Conservation (phyloP, 2,113 vertebrate species). For the Oryzias curvinotus region DNA sequence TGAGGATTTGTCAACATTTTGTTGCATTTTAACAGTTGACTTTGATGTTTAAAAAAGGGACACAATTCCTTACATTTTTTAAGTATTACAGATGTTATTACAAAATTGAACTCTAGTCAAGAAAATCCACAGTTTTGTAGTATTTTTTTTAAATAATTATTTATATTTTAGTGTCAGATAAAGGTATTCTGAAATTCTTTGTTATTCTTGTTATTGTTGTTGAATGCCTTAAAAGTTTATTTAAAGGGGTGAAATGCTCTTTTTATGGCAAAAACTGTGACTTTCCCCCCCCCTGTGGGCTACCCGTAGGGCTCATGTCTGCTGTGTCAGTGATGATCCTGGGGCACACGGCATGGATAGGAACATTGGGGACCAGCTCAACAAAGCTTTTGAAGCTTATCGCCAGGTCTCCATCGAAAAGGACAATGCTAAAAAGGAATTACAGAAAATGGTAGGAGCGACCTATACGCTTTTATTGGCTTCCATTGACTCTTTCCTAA, state of each 20-base stretch:
- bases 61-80: too few relatives aligned
- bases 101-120: too few relatives aligned
- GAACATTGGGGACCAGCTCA: constrained; percentile 95
- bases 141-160: too few relatives aligned
- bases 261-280: neutral
- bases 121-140: too few relatives aligned
- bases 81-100: too few relatives aligned
- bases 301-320: constrained; percentile 69
- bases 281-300: neutral
- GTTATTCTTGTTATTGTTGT: too few relatives aligned
- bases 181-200: too few relatives aligned
- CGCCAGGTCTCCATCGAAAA: constrained; percentile 94
- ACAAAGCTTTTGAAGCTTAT: constrained; percentile 97
- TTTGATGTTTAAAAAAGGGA: too few relatives aligned
- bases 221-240: neutral
- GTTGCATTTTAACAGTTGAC: neutral
- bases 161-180: too few relatives aligned
- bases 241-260: neutral
- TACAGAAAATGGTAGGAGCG: constrained; percentile 85
- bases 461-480: too few relatives aligned
- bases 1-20: constrained; percentile 7
- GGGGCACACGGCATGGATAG: constrained; percentile 90
- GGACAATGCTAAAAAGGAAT: constrained; percentile 85
- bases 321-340: constrained; percentile 88
- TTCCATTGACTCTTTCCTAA: neutral